Evolutionary conservation across 2,888 invertebrate species (phyloP).

Genomic region (Acrobasis consociella): DNA sequence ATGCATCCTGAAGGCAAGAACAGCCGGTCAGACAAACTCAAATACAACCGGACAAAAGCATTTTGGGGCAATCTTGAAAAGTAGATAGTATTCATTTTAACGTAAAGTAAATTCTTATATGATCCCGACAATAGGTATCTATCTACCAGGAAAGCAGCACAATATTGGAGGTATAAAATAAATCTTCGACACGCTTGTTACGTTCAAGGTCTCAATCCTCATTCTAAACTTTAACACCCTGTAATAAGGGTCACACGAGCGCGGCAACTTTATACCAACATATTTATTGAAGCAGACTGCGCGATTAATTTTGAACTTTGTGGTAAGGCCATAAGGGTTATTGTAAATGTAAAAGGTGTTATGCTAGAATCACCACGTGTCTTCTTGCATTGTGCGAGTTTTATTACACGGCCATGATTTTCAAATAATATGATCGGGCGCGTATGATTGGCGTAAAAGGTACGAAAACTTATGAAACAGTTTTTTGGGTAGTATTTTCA

Average conservation of each 20-base stretch:
- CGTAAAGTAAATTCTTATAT: background rate
- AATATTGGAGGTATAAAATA: slow-evolving; percentile 14
- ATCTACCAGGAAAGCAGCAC: background rate
- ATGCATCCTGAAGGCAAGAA: too few relatives aligned
- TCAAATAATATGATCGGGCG: slow-evolving; percentile 16
- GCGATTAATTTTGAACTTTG: slow-evolving; percentile 1
- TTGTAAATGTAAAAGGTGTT: background rate
- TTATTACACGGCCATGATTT: slow-evolving; percentile 20
- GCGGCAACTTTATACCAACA: slow-evolving; percentile 3
- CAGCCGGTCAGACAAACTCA: too few relatives aligned
- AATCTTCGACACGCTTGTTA: slow-evolving; percentile 15
- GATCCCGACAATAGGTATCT: background rate
- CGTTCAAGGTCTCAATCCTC: background rate
- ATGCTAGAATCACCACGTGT: slow-evolving; percentile 1
- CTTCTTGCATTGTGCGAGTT: slow-evolving; percentile 12
- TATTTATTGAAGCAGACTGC: background rate
- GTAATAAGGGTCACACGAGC: slow-evolving; percentile 9
- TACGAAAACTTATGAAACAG: background rate
- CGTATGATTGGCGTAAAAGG: background rate
- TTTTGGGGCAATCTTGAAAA: too few relatives aligned
- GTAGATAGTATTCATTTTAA: too few relatives aligned
- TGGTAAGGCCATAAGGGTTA: background rate
- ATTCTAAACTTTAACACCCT: slow-evolving; percentile 2
- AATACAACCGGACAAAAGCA: too few relatives aligned
- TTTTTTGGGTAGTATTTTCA: too few relatives aligned